phyloP scores from a whole-genome alignment of 2,888 invertebrate genomes.

The Oeneis ivallda region DNA sequence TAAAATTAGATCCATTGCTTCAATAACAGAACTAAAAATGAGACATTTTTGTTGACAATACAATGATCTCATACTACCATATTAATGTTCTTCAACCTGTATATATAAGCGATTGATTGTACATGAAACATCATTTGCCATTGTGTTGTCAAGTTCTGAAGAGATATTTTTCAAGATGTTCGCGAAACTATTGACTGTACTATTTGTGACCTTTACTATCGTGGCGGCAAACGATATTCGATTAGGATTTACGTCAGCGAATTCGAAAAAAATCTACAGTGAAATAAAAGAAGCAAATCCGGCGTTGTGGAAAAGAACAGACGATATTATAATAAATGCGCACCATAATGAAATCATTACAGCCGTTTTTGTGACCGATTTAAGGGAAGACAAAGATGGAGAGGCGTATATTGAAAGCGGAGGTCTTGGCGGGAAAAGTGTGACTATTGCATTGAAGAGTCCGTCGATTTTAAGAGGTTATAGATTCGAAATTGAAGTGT shows the following conservation, averaged over 20 bases:
- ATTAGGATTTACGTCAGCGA: conserved; percentile 46
- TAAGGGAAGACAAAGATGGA: conserved; percentile 63
- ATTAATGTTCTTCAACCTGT: conserved; percentile 16
- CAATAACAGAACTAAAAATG: conserved; percentile 31
- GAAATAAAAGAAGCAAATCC: conserved; percentile 64
- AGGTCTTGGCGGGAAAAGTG: conserved; percentile 61
- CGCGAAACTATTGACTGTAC: conserved; percentile 11
- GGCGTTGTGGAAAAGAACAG: conserved; percentile 65
- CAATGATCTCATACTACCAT: conserved; percentile 38
- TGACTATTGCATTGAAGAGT: conserved; percentile 63
- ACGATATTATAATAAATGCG: conserved; percentile 58
- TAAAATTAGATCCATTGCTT: conserved; percentile 34
- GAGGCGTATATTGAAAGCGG: conserved; percentile 63
- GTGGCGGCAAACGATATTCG: conserved; percentile 52
- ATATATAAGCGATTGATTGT: conserved; percentile 32
- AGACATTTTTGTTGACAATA: conserved; percentile 29
- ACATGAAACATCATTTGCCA: conserved; percentile 33
- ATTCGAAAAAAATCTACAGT: conserved; percentile 57
- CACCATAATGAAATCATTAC: conserved; percentile 59
- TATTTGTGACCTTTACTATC: conserved; percentile 19
- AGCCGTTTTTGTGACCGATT: conserved; percentile 62
- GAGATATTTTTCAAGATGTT: conserved; percentile 27
- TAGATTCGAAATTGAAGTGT: conserved; percentile 67
- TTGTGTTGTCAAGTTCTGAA: not conserved
- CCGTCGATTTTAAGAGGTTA: conserved; percentile 66